Evolutionary conservation across 2,113 vertebrate species (phyloP).

Genomic region (Pimephales promelas): DNA sequence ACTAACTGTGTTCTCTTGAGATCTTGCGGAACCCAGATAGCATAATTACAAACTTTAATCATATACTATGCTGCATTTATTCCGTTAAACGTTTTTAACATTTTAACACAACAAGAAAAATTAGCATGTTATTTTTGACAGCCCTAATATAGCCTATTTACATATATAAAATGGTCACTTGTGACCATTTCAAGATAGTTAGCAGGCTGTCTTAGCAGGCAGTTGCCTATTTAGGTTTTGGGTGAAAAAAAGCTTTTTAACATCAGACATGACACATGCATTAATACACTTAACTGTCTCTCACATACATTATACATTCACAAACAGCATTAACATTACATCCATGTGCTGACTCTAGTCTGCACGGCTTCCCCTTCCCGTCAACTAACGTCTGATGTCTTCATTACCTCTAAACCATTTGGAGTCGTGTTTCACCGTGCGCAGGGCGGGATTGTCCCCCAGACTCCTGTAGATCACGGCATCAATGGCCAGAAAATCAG

Average conservation of each 20-base stretch:
- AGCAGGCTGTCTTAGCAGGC: background rate
- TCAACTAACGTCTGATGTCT: background rate
- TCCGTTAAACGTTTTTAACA: too few species aligned
- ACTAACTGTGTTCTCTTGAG: too few species aligned
- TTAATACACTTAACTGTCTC: constrained; percentile 11
- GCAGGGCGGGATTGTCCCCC: constrained; percentile 87
- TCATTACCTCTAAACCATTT: constrained; percentile 95
- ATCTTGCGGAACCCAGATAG: too few species aligned
- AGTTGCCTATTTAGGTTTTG: background rate
- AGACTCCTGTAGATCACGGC: constrained; percentile 97
- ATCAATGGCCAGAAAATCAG: constrained; percentile 95
- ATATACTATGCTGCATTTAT: too few species aligned
- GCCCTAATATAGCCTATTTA: too few species aligned
- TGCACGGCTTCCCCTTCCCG: background rate
- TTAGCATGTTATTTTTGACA: too few species aligned
- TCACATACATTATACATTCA: background rate
- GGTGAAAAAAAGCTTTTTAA: constrained; percentile 44
- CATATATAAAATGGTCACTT: too few species aligned
- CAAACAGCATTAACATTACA: constrained; percentile 21
- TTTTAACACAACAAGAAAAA: too few species aligned
- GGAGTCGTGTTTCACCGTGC: constrained; percentile 96
- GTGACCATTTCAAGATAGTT: background rate
- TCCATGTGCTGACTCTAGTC: background rate
- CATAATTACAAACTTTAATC: too few species aligned
- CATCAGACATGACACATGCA: constrained; percentile 1